Percentiles rank a stretch among this genome's conserved stretches.
phyloP scores from a whole-genome alignment of 2,113 vertebrate species.

The Vulpes ferrilata region DNA sequence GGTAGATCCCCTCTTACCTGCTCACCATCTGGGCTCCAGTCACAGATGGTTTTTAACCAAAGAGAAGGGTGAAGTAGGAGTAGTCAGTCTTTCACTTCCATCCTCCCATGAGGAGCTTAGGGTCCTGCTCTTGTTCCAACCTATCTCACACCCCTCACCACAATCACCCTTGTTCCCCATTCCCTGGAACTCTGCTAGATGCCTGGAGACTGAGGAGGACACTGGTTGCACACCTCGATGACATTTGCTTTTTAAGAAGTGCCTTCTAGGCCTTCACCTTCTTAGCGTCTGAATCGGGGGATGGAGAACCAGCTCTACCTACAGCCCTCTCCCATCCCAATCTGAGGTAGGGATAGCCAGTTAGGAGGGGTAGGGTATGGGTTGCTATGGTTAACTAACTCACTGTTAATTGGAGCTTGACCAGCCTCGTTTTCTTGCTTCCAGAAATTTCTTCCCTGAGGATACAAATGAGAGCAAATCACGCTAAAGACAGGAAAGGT shows the following conservation, averaged over 20 bases:
- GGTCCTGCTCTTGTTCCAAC: not conserved
- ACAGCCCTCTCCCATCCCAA: not conserved
- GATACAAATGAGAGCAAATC: slow-evolving; percentile 69
- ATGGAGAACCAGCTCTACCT: not conserved
- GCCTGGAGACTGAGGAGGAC: not conserved
- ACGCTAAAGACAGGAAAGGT: slow-evolving; percentile 74
- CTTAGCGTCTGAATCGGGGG: not conserved
- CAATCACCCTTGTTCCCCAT: not conserved
- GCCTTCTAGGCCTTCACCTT: slow-evolving; percentile 39
- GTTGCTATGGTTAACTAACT: not conserved
- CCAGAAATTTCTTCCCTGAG: slow-evolving; percentile 55
- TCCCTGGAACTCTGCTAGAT: not conserved
- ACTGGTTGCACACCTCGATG: not conserved
- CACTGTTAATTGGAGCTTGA: slow-evolving; percentile 57
- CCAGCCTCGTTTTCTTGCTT: slow-evolving; percentile 60
- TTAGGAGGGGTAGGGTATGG: not conserved
- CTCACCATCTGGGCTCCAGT: not conserved
- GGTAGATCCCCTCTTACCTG: not conserved
- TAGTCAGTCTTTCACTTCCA: not conserved
- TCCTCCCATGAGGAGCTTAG: not conserved
- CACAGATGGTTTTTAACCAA: slow-evolving; percentile 40
- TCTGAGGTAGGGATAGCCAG: not conserved
- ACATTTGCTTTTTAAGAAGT: slow-evolving; percentile 9
- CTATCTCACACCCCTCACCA: not conserved
- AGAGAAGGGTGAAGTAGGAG: not conserved